Base-by-base conservation (phyloP, 2,113 vertebrate genomes). In the Urocolius indicus region DNA sequence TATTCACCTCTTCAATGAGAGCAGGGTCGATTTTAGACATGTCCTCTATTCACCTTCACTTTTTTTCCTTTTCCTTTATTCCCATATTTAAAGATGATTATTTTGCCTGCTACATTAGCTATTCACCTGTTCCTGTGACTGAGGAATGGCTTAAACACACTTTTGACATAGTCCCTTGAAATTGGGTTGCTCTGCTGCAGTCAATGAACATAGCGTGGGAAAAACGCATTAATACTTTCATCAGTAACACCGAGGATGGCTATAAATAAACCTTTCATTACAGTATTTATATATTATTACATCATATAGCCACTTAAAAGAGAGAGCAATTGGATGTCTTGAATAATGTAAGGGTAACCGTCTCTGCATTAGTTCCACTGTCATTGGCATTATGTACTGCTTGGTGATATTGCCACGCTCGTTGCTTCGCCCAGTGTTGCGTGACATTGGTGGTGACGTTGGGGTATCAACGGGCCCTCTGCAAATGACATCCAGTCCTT, bases 281-380 rank as follows among this genome's bases (percentile, higher is more conserved):
- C 93, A 95, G 94, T 97, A 97, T 96, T 97, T 94, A 97, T 97
- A 74, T 94, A 96, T 96, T 95, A 96, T 97, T 97, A 95, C 96
- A 96, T 97, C 96, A 97, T 95, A 77, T 89, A 88, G 81, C 92
- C 96, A 95, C 94, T 97, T 97, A 96, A 83, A 91, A 67, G 85
- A 74, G 75, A 87, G 76, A 93, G 92, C 80, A 90, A 97, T 95
- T 96, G 95, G 61, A 96, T 93, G 91, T 96, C 89, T 77, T 97
- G 93, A 97, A 97, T 97, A 97, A 97, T 97, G 96, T 34, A 97
- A 62, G 91, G 91, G 90, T 54, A 95, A 96, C 79, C 20, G 43
- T 49, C 75, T 79, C 75, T 85, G 30, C 94, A 97, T 97, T 97
- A 97, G 68, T 97, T 97, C 93, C 93, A 95, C 96, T 97, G 97